Evolutionary conservation across 2,113 vertebrate species (phyloP).

Genomic region (Setophaga petechia): DNA sequence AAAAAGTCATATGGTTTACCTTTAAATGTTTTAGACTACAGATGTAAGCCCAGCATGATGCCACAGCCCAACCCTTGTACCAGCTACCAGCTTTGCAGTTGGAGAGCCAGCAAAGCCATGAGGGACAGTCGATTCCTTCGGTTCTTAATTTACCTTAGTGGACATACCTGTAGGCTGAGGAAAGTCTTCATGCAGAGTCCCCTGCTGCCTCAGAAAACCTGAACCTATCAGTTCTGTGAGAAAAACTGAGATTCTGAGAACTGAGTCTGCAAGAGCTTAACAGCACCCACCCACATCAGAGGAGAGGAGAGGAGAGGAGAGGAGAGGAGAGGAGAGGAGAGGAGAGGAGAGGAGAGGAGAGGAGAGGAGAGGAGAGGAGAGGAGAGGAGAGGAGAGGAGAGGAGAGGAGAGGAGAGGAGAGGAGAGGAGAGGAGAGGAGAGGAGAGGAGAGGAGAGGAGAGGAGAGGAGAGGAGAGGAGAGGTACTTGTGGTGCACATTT

Average conservation of each 20-base stretch:
- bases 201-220: neutral
- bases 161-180: neutral
- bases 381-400: neutral
- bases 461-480: neutral
- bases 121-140: neutral
- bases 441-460: neutral
- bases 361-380: neutral
- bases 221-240: neutral
- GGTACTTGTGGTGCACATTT: rapidly evolving
- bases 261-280: neutral
- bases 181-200: neutral
- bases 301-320: neutral
- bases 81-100: neutral
- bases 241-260: neutral
- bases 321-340: neutral
- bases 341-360: neutral
- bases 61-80: neutral
- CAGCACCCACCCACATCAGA: too few relatives aligned
- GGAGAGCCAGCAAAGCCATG: neutral
- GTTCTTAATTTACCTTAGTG: neutral
- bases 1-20: neutral
- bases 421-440: neutral
- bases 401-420: neutral
- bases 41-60: neutral
- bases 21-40: neutral